Evolutionary conservation across 1,140 invertebrate species (phyloP), one percentile per base, ranked within the genome.

Genomic region (Solen grandis): DNA sequence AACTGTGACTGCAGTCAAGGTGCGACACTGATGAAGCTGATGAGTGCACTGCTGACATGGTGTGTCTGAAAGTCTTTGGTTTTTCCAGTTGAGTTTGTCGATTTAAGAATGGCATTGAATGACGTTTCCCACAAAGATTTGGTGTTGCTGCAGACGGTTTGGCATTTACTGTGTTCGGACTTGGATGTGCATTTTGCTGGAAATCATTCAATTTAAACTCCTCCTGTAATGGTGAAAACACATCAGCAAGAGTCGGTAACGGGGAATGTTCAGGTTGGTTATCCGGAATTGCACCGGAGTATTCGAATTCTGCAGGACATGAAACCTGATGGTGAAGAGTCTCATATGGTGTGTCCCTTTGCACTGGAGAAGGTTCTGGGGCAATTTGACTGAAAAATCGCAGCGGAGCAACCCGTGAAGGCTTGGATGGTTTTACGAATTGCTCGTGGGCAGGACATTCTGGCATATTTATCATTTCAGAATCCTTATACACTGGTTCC

Each of bases 181-280:
- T 29, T 5, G 31, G 36, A 29, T 22, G 0, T 10, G 36, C 2
- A 22, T 16, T 4, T 10, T 46, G 0, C 22, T 62, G 25, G 31
- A 62, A 52, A 29, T 46, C 35, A 3, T 41, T 29, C 0, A 41
- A n/a, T 22, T 50, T 62, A 22, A 52, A 46, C 33, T 74, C 59
- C 22, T 62, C 57, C 16, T 35, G 16, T 14, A 74, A 22, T 5
- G 72, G 72, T 19, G 46, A 50, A 35, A 50, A 74, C 2, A 60
- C 72, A 46, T 74, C 72, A 50, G 72, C 72, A 29, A 74, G 60
- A 31, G 55, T 59, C 22, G 50, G 13, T 14, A n/a, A n/a, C n/a
- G n/a, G n/a, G n/a, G n/a, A n/a, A n/a, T n/a, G n/a, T n/a, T n/a
- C n/a, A n/a, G n/a, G n/a, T n/a, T n/a, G n/a, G n/a, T n/a, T n/a